Percentiles rank a stretch among this genome's conserved stretches.
Evolutionary conservation across 2,888 invertebrate genomes (phyloP).

Genomic region (Tanypteryx hageni): DNA sequence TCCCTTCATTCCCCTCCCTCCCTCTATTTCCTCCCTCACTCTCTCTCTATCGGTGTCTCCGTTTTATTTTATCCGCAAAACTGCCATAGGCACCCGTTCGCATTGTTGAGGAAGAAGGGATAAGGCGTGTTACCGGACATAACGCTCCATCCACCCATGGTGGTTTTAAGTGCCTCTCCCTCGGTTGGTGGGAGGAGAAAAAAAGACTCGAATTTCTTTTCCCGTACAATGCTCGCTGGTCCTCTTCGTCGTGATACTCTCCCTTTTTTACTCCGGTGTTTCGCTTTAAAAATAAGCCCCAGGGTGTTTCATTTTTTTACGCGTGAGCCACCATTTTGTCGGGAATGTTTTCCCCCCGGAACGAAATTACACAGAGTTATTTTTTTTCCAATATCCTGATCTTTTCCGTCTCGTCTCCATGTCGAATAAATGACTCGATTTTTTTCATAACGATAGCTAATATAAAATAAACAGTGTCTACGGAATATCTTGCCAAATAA

Average conservation of each 20-base stretch:
- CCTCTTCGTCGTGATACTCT: no score
- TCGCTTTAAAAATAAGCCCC: no score
- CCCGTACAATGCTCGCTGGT: no score
- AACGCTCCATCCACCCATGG: neutral
- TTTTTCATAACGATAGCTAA: no score
- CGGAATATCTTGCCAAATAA: no score
- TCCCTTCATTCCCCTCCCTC: neutral
- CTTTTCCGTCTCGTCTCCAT: no score
- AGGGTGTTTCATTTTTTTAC: neutral
- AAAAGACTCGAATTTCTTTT: no score
- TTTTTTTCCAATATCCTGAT: neutral
- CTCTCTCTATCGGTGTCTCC: neutral
- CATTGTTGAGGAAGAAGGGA: neutral
- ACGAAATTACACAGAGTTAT: neutral
- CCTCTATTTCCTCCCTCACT: neutral
- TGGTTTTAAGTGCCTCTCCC: no score
- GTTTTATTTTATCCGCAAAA: neutral
- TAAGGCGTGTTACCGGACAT: neutral
- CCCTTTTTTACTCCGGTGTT: no score
- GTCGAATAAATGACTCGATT: no score
- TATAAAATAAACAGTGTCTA: no score
- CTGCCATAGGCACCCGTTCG: neutral
- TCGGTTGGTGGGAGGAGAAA: no score
- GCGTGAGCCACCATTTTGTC: neutral
- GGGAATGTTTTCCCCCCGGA: neutral